Conservation (phyloP, 2,113 vertebrate genomes). For the Micronisus gabar region DNA sequence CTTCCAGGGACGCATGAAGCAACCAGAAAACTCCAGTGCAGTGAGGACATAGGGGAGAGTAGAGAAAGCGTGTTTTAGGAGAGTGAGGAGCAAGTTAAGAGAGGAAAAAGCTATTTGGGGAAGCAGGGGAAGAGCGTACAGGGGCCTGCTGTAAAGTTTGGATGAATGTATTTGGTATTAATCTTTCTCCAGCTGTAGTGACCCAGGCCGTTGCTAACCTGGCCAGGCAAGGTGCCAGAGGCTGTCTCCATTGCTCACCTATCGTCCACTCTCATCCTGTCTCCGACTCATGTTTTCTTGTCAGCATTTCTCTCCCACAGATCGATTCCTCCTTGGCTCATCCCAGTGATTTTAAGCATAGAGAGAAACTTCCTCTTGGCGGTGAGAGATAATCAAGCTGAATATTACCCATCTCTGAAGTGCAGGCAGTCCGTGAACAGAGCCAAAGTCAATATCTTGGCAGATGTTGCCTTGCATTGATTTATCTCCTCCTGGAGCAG, state of each 20-base stretch:
- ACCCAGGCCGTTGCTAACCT: not conserved
- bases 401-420: constrained; percentile 78
- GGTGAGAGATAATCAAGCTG: constrained; percentile 79
- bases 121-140: not conserved
- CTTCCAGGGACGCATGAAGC: not conserved
- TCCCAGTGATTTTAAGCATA: constrained; percentile 72
- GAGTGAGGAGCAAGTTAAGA: not conserved
- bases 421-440: constrained; percentile 66
- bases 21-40: not conserved
- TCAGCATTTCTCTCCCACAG: constrained; percentile 67
- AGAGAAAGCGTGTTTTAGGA: not conserved
- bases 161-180: not conserved
- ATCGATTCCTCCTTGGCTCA: constrained; percentile 70
- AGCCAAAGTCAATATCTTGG: constrained; percentile 77
- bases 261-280: constrained; percentile 29
- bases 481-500: constrained; percentile 67
- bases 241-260: constrained; percentile 43
- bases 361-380: constrained; percentile 70
- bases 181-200: not conserved
- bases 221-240: constrained; percentile 37
- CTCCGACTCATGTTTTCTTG: constrained; percentile 66
- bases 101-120: not conserved
- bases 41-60: not conserved
- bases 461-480: constrained; percentile 76
- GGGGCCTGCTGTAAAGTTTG: not conserved